These are phyloP conservation scores for Bacillus rossius DNA, from an alignment of 1,140 invertebrate genomes.

Conservation along the genomic window DNA sequence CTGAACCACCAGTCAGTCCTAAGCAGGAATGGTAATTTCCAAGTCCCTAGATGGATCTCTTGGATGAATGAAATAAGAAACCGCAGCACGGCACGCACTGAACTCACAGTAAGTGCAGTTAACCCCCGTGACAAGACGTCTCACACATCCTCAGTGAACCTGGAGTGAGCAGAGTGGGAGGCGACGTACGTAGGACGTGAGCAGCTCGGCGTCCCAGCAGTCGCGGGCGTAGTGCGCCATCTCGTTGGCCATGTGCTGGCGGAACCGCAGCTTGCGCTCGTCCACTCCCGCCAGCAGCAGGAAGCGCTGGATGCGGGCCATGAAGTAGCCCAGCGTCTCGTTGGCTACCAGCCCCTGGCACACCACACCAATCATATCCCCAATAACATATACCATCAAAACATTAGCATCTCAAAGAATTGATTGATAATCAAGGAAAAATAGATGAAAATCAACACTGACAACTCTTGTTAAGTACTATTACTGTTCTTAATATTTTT, in stretches of 20 bases:
- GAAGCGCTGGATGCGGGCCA: constrained; percentile 92
- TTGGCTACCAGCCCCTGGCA: constrained; percentile 85
- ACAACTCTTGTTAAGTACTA: too few relatives aligned
- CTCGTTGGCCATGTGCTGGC: constrained; percentile 98
- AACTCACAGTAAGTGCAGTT: too few relatives aligned
- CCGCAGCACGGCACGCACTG: too few relatives aligned
- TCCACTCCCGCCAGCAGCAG: constrained; percentile 86
- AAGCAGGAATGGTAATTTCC: too few relatives aligned
- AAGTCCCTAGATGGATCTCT: too few relatives aligned
- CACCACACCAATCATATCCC: constrained; percentile 14
- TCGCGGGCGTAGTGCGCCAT: constrained; percentile 99
- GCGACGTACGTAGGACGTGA: constrained; percentile 80
- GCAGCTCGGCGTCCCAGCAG: constrained; percentile 97
- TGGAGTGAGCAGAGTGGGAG: neutral
- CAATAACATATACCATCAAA: neutral
- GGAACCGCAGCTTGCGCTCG: constrained; percentile 79
- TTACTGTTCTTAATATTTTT: too few relatives aligned
- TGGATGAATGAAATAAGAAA: neutral
- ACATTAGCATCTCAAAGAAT: neutral
- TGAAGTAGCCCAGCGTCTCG: constrained; percentile 96
- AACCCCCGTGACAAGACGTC: too few relatives aligned
- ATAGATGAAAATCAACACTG: too few relatives aligned
- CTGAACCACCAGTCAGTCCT: too few relatives aligned
- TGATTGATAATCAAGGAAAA: too few relatives aligned
- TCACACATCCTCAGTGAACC: neutral